Percentiles rank a stretch among this genome's conserved stretches.
phyloP scores from a whole-genome alignment of 2,797 vertebrate genomes.

The Mionectes olivaceus region DNA sequence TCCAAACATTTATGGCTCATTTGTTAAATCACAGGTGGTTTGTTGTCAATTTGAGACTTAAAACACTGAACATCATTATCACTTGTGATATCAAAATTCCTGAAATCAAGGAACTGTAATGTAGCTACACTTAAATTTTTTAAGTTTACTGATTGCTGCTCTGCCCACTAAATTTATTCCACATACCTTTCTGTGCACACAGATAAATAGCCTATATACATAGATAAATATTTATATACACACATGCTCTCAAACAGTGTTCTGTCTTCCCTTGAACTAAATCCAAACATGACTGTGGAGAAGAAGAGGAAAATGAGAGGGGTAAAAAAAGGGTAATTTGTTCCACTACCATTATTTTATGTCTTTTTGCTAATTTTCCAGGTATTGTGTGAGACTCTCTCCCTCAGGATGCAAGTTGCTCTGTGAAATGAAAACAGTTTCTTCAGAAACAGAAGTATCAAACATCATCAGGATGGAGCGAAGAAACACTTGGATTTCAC shows the following conservation, averaged over 20 bases:
- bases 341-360: neutral
- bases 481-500: neutral
- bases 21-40: neutral
- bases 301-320: neutral
- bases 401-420: neutral
- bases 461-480: neutral
- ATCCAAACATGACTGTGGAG: neutral
- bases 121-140: neutral
- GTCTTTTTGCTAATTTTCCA: neutral
- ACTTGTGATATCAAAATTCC: neutral
- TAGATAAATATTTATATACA: too few relatives aligned
- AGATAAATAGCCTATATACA: neutral
- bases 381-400: neutral
- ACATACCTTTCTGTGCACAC: neutral
- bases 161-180: neutral
- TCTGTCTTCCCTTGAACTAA: neutral
- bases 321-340: accelerated
- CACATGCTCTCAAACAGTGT: neutral
- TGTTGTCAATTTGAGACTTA: neutral
- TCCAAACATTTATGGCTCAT: neutral
- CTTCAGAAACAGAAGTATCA: neutral
- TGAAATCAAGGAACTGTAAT: neutral
- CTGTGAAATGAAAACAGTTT: neutral
- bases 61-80: neutral
- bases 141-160: neutral